phyloP scores from a whole-genome alignment of 2,888 invertebrate genomes.

The Mantis religiosa region DNA sequence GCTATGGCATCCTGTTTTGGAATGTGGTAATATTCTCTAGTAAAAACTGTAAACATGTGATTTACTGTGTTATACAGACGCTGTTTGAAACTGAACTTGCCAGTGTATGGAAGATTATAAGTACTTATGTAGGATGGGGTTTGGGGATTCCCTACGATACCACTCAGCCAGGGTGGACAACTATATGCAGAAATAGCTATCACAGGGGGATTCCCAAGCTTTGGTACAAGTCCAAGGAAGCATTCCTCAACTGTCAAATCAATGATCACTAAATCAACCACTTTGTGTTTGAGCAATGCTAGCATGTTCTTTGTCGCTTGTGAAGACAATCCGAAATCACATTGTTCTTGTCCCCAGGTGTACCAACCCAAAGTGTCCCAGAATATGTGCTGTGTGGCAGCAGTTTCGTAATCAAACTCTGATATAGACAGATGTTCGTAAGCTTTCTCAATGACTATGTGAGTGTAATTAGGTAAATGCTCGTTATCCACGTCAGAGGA shows the following conservation, averaged over 20 bases:
- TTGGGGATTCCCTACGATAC: slow-evolving; percentile 22
- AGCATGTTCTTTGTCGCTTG: slow-evolving; percentile 6
- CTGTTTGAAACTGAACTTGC: slow-evolving; percentile 28
- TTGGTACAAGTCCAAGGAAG: slow-evolving; percentile 18
- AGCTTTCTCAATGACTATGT: slow-evolving; percentile 23
- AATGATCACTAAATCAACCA: slow-evolving; percentile 26
- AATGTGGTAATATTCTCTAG: background rate
- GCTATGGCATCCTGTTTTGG: slow-evolving; percentile 20
- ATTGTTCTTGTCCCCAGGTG: slow-evolving; percentile 2
- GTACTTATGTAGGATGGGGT: slow-evolving; percentile 23
- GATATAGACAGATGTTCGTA: background rate
- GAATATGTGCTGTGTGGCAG: background rate
- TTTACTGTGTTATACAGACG: slow-evolving; percentile 23
- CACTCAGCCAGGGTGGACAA: slow-evolving; percentile 14
- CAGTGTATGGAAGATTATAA: slow-evolving; percentile 11
- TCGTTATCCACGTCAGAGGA: slow-evolving; percentile 25
- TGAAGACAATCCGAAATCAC: slow-evolving; percentile 6
- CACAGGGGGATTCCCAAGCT: slow-evolving; percentile 24
- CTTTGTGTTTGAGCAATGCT: slow-evolving; percentile 3
- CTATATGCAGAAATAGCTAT: slow-evolving; percentile 27
- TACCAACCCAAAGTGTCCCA: background rate
- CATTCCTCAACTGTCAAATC: slow-evolving; percentile 24
- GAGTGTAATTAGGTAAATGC: slow-evolving; percentile 19
- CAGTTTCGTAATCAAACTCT: background rate
- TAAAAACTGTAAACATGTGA: background rate